A percentile compares a stretch with the other conserved stretches of the same genome.
Evolutionary conservation across 2,888 invertebrate species (phyloP).

Genomic region (Electrophaes corylata): DNA sequence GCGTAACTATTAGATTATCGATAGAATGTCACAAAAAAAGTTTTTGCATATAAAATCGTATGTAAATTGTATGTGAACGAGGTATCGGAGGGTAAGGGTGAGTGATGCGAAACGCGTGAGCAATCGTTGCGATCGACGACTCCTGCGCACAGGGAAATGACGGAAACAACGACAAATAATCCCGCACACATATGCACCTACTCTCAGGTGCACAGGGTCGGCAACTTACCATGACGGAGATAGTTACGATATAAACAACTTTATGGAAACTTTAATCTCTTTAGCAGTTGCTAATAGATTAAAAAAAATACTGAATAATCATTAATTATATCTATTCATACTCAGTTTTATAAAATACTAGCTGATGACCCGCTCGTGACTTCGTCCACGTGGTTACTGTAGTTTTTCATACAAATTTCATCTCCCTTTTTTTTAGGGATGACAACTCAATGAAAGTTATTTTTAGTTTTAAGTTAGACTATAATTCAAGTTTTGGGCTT

Average conservation of each 20-base stretch:
- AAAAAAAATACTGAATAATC: too few relatives aligned
- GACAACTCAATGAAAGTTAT: too few relatives aligned
- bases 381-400: too few relatives aligned
- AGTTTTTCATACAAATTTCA: too few relatives aligned
- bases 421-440: too few relatives aligned
- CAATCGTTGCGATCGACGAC: slow-evolving; percentile 79
- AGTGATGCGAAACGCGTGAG: slow-evolving; percentile 83
- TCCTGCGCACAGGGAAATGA: slow-evolving; percentile 74
- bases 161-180: slow-evolving; percentile 63
- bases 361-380: too few relatives aligned
- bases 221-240: slow-evolving; percentile 18
- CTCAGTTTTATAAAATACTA: too few relatives aligned
- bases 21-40: slow-evolving; percentile 64
- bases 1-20: slow-evolving; percentile 66
- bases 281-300: not conserved
- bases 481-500: too few relatives aligned
- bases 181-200: slow-evolving; percentile 40
- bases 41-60: slow-evolving; percentile 67
- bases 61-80: slow-evolving; percentile 79
- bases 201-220: slow-evolving; percentile 31
- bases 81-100: slow-evolving; percentile 74
- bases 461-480: too few relatives aligned
- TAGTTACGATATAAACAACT: not conserved
- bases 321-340: too few relatives aligned
- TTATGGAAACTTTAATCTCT: not conserved